A percentile compares a stretch with the other conserved stretches of the same genome.
Evolutionary conservation across 2,797 vertebrate genomes (phyloP).

Genomic region (Coregonus sp.): DNA sequence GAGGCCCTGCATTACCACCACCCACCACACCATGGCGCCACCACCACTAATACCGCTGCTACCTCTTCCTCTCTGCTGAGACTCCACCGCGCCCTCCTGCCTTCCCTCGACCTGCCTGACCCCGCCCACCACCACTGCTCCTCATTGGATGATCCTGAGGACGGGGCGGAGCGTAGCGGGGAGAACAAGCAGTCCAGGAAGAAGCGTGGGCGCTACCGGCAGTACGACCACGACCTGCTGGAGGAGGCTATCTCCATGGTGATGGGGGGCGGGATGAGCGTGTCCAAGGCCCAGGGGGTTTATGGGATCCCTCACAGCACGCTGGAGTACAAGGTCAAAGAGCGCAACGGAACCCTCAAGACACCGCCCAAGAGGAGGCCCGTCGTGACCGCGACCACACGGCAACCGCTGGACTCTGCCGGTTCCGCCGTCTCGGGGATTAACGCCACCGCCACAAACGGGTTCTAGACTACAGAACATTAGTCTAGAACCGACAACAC

Average conservation of each 20-base stretch:
- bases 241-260: constrained; percentile 99
- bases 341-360: constrained; percentile 97
- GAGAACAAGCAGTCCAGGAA: constrained; percentile 98
- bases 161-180: constrained; percentile 82
- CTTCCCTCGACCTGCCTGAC: constrained; percentile 51
- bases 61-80: constrained; percentile 62
- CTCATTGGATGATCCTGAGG: constrained; percentile 88
- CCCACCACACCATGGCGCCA: constrained; percentile 57
- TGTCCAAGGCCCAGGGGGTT: constrained; percentile 98
- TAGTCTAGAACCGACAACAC: constrained; percentile 76
- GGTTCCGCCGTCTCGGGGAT: constrained; percentile 94
- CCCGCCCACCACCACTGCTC: constrained; percentile 57
- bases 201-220: constrained; percentile 96
- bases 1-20: constrained; percentile 88
- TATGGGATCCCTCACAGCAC: constrained; percentile 99
- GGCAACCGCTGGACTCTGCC: constrained; percentile 46
- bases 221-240: constrained; percentile 96
- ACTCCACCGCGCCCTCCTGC: constrained; percentile 64
- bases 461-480: constrained; percentile 81
- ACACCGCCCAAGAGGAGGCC: constrained; percentile 98
- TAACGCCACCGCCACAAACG: constrained; percentile 81
- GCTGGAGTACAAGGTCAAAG: constrained; percentile 99
- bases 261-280: constrained; percentile 97
- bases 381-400: constrained; percentile 67
- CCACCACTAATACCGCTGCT: constrained; percentile 32